Evolutionary conservation across 2,888 invertebrate species (phyloP).

Genomic region (Beris chalybata): DNA sequence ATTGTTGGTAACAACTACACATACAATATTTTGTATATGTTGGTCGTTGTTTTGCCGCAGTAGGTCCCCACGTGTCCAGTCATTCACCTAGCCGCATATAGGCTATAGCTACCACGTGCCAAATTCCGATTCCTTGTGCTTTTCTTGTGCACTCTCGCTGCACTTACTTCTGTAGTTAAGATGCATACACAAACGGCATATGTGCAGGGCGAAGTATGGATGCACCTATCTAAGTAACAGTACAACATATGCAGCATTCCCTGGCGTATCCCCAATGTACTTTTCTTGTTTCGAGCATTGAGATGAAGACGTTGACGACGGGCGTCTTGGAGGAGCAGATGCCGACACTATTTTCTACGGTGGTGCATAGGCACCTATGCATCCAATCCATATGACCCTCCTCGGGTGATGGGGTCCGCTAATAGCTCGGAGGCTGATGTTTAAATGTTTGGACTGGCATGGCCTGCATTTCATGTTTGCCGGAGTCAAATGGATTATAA

Average conservation of each 20-base stretch:
- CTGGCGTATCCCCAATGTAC: no score
- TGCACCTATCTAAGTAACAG: no score
- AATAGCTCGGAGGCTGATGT: slow-evolving; percentile 7
- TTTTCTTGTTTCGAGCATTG: no score
- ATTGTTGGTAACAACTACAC: neutral
- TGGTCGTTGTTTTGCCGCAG: slow-evolving; percentile 38
- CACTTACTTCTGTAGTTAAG: no score
- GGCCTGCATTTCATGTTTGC: slow-evolving; percentile 30
- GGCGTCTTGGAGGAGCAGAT: no score
- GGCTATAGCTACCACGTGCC: slow-evolving; percentile 32
- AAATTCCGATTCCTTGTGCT: neutral
- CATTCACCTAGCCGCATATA: slow-evolving; percentile 29
- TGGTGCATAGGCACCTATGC: no score
- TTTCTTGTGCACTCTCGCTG: neutral
- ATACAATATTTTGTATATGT: slow-evolving; percentile 10
- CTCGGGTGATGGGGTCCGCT: neutral
- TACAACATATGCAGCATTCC: no score
- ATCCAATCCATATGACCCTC: no score
- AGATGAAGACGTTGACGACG: no score
- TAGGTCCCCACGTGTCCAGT: slow-evolving; percentile 42
- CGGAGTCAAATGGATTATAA: slow-evolving; percentile 26
- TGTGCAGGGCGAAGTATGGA: no score
- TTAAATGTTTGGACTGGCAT: slow-evolving; percentile 26
- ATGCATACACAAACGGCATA: no score
- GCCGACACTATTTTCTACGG: no score